Evolutionary conservation across 2,113 vertebrate genomes (phyloP), one percentile per base, ranked within the genome.

Genomic region (Gallinago jamesoni): DNA sequence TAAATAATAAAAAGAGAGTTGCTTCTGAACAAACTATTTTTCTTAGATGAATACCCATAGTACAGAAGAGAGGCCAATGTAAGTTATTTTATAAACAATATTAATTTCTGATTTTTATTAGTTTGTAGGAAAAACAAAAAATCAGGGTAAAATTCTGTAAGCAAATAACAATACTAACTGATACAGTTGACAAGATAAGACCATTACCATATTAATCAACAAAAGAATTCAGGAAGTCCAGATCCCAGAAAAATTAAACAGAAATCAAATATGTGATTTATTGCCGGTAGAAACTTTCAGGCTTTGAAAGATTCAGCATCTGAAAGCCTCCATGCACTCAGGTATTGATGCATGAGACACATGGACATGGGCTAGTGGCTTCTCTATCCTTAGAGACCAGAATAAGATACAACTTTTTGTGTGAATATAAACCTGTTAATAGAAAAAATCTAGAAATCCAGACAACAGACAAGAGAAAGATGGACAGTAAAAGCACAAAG

Each of bases 391-490:
- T 63, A 83, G 83, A 92, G 45, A 53, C 31, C 21, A 83, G 37
- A 60, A 1, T 15, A 60, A 83, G 9, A 45, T 55, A 39, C 16
- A n/a, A 18, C 3, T 55, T 8, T 59, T 39, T 33, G 6, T 48
- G 14, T 90, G 45, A 86, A 30, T 68, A 50, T 73, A 57, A 84
- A 81, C 11, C 10, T n/a, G 9, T 23, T 56, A 70, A 55, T 19
- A 43, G 28, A 39, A 41, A 88, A 95, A 94, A 81, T 39, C 15
- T 59, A 86, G 50, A 77, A 90, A 80, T n/a, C 18, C 18, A 70
- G 30, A 21, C 24, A 64, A 24, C 9, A 70, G 10, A 15, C 9
- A 50, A 53, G 37, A 69, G 17, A 89, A 57, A 77, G 55, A 68
- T n/a, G 7, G 6, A 37, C 2, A 8, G 9, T 62, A 55, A 81